A percentile compares a stretch with the other conserved stretches of the same genome.
These are phyloP conservation scores for Poliocrania exsul DNA, from an alignment of 2,797 vertebrate species.

Conservation along the genomic window DNA sequence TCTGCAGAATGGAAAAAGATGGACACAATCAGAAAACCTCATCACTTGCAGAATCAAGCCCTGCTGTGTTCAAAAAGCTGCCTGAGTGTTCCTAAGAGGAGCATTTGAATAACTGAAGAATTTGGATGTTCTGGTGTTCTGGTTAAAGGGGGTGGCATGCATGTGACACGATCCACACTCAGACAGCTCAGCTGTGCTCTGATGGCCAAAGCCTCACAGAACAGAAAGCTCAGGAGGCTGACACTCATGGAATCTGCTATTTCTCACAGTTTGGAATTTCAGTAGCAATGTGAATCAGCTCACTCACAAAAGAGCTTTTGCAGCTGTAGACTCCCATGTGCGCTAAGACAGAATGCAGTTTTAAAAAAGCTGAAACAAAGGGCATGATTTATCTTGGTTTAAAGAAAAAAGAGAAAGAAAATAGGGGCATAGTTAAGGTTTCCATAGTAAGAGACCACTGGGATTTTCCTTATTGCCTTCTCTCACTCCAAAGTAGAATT, in stretches of 20 bases:
- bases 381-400: not conserved
- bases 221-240: not conserved
- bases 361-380: not conserved
- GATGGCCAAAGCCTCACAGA: not conserved
- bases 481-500: not conserved
- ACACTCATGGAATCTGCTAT: not conserved
- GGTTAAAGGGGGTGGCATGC: not conserved
- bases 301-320: not conserved
- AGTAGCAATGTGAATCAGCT: not conserved
- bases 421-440: not conserved
- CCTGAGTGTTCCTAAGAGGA: not conserved
- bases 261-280: not conserved
- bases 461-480: not conserved
- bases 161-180: not conserved
- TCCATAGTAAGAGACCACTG: not conserved
- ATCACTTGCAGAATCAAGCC: not conserved
- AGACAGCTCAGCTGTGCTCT: not conserved
- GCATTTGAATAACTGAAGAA: not conserved
- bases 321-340: not conserved
- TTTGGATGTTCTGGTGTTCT: not conserved
- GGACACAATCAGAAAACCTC: not conserved
- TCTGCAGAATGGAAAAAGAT: not conserved
- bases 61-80: not conserved
- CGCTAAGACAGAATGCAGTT: not conserved
- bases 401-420: accelerated